Conservation (phyloP, 1,140 invertebrate genomes). For the Fopius arisanus region DNA sequence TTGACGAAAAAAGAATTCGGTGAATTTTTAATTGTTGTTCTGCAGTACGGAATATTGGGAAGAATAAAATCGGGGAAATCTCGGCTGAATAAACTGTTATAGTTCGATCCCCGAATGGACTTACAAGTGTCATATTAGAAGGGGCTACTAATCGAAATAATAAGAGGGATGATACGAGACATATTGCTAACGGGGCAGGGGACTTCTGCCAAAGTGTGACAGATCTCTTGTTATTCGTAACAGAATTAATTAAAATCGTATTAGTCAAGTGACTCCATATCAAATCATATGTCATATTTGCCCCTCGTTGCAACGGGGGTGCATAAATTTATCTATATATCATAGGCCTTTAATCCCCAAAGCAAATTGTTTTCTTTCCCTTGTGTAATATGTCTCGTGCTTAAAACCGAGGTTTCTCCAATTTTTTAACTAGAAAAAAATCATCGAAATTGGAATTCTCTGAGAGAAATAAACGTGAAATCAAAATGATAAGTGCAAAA, state of each 20-base stretch:
- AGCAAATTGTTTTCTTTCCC: slow-evolving; percentile 2
- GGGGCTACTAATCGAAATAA: slow-evolving; percentile 16
- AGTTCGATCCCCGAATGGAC: background rate
- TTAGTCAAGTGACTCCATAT: slow-evolving; percentile 27
- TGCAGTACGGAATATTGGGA: too few relatives aligned
- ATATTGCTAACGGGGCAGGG: slow-evolving; percentile 27
- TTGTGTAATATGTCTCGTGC: background rate
- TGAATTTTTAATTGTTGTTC: too few relatives aligned
- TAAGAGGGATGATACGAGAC: slow-evolving; percentile 19
- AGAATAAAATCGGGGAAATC: too few relatives aligned
- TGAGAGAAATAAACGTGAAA: too few relatives aligned
- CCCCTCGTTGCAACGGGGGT: slow-evolving; percentile 1
- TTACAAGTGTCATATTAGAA: background rate
- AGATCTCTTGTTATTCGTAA: slow-evolving; percentile 30
- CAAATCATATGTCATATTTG: slow-evolving; percentile 22
- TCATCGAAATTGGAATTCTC: too few relatives aligned
- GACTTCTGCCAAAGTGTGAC: slow-evolving; percentile 25
- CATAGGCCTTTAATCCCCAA: background rate
- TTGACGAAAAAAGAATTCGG: too few relatives aligned
- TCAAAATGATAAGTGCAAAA: too few relatives aligned
- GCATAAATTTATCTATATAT: slow-evolving; percentile 24
- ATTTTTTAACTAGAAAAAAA: too few relatives aligned
- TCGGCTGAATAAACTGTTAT: too few relatives aligned
- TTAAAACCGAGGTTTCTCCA: background rate
- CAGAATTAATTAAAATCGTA: slow-evolving; percentile 33